A percentile compares a stretch with the other conserved stretches of the same genome.
Conservation (phyloP, 2,797 vertebrate genomes). For the Limosa lapponica region DNA sequence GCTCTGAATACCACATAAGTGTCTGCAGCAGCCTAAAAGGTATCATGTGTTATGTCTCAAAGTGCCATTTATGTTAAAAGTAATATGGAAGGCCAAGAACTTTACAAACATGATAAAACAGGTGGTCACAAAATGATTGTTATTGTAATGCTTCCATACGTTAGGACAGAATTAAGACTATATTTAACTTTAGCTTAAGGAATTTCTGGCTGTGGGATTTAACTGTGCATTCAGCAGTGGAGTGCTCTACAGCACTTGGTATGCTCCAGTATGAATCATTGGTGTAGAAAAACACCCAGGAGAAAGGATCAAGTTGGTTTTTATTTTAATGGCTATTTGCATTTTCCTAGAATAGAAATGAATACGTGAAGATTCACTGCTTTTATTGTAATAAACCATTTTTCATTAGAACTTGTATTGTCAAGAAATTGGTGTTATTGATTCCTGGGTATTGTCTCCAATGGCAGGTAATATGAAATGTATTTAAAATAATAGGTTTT, state of each 20-base stretch:
- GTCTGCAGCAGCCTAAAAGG: neutral
- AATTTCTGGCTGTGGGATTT: neutral
- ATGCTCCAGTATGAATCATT: neutral
- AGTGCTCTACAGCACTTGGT: neutral
- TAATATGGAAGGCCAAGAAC: neutral
- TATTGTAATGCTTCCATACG: neutral
- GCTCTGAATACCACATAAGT: neutral
- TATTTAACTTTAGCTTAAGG: neutral
- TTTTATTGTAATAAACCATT: neutral
- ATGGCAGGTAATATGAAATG: neutral
- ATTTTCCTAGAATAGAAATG: neutral
- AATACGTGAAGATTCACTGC: neutral
- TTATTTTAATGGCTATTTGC: constrained; percentile 3
- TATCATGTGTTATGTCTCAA: neutral
- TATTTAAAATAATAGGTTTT: constrained; percentile 1
- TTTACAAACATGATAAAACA: neutral
- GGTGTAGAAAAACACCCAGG: neutral
- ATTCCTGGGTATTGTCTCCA: neutral
- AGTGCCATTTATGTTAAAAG: neutral
- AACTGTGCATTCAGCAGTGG: neutral
- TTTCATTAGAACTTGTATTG: neutral
- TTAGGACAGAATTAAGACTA: neutral
- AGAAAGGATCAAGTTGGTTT: neutral
- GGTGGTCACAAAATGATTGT: neutral
- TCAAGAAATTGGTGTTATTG: neutral